These are phyloP conservation scores for Cinara cedri DNA, from an alignment of 2,888 invertebrate species.

Conservation along the genomic window DNA sequence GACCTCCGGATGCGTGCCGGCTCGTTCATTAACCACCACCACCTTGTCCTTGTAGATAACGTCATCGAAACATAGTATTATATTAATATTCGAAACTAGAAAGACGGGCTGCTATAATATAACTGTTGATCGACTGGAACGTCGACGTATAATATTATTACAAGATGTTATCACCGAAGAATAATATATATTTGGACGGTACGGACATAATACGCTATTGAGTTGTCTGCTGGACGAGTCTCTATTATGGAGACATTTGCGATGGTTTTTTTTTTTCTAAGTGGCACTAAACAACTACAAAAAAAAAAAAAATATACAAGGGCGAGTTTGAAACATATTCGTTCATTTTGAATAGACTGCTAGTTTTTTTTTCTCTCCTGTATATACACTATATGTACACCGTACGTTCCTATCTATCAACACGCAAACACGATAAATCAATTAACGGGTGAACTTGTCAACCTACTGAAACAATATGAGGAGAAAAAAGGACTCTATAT, in stretches of 20 bases:
- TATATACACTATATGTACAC: no score
- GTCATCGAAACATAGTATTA: conserved; percentile 5
- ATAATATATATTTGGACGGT: no score
- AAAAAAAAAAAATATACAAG: background rate
- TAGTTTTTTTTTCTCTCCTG: no score
- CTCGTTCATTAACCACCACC: conserved; percentile 1
- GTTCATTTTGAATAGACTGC: no score
- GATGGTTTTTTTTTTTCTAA: no score
- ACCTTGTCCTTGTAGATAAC: conserved; percentile 34
- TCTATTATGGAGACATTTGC: background rate
- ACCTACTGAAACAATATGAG: conserved; percentile 12
- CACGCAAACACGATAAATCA: conserved; percentile 42
- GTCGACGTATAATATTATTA: background rate
- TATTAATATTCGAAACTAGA: no score
- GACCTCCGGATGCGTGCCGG: conserved; percentile 45
- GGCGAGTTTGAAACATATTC: background rate
- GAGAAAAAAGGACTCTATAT: background rate
- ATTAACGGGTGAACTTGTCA: conserved; percentile 31
- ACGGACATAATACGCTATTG: no score
- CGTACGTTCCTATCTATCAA: background rate
- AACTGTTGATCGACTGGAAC: background rate
- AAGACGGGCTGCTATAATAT: no score
- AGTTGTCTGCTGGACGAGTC: no score
- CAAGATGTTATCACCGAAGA: background rate
- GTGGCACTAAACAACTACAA: no score